Conservation (phyloP, 2,113 vertebrate species). For the Progne subis region DNA sequence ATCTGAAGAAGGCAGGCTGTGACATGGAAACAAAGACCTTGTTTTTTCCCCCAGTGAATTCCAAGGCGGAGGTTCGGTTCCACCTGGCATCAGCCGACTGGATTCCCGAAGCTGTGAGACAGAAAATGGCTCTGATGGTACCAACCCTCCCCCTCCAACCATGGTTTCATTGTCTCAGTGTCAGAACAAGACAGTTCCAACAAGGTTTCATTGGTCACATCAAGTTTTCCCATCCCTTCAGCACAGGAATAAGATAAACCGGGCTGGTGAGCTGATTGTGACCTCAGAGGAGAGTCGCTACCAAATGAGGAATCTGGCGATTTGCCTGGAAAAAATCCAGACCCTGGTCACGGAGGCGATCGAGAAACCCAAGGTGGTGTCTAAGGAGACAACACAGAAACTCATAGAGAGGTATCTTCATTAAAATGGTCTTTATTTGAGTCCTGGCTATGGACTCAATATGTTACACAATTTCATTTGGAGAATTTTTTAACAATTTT, state of each 20-base stretch:
- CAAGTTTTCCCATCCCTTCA: background rate
- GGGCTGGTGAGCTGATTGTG: constrained; percentile 87
- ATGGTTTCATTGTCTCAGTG: fast-evolving
- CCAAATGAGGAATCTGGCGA: constrained; percentile 87
- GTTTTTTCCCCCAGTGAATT: constrained; percentile 79
- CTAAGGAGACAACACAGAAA: constrained; percentile 75
- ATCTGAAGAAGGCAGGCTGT: background rate
- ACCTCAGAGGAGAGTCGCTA: constrained; percentile 88
- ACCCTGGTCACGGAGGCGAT: constrained; percentile 82
- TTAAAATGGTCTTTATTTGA: background rate
- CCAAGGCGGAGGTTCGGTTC: constrained; percentile 92
- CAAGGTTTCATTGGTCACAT: background rate
- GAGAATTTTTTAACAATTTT: background rate
- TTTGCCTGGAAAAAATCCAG: constrained; percentile 89
- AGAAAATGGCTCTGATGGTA: constrained; percentile 84
- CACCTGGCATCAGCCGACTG: constrained; percentile 90
- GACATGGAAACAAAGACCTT: background rate
- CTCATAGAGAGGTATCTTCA: constrained; percentile 78
- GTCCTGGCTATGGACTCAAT: too few relatives aligned
- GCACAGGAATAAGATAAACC: constrained; percentile 89
- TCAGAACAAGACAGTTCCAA: background rate
- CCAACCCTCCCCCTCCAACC: background rate
- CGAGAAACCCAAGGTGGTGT: constrained; percentile 71
- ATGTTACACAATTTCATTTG: fast-evolving
- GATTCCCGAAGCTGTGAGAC: constrained; percentile 83